Evolutionary conservation across 2,113 vertebrate genomes (phyloP).

Genomic region (Alligator sinensis): DNA sequence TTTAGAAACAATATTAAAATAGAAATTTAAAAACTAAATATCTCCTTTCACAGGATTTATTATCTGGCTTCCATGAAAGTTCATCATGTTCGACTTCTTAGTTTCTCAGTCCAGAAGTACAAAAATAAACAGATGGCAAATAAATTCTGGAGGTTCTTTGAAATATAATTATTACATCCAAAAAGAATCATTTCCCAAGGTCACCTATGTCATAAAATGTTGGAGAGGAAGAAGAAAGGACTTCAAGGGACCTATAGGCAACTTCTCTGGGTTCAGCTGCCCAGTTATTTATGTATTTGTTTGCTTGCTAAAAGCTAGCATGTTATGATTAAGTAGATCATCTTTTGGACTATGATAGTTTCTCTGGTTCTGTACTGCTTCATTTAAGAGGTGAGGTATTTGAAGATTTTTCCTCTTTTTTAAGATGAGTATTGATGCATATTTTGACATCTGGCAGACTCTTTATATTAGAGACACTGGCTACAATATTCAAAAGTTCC

Average conservation of each 20-base stretch:
- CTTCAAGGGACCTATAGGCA: background rate
- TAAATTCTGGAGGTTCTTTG: constrained; percentile 17
- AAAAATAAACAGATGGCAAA: constrained; percentile 40
- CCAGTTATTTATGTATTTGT: background rate
- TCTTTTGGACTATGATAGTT: background rate
- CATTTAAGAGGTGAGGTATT: background rate
- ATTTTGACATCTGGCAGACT: background rate
- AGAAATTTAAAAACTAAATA: background rate
- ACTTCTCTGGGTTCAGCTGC: background rate
- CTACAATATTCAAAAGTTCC: background rate
- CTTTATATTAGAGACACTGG: background rate
- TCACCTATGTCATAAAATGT: background rate
- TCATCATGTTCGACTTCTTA: background rate
- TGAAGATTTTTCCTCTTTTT: background rate
- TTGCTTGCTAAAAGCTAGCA: background rate
- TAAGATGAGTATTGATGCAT: background rate
- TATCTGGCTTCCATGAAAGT: background rate
- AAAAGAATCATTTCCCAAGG: background rate
- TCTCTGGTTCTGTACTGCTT: background rate
- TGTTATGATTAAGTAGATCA: background rate
- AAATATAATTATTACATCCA: background rate
- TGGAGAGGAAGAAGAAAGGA: background rate
- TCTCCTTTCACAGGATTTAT: background rate
- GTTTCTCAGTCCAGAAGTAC: background rate
- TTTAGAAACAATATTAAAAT: background rate